These are phyloP conservation scores for Clytia hemisphaerica DNA, from an alignment of 30 jellyfish, hydroid and myxozoan genomes.

Conservation along the genomic window DNA sequence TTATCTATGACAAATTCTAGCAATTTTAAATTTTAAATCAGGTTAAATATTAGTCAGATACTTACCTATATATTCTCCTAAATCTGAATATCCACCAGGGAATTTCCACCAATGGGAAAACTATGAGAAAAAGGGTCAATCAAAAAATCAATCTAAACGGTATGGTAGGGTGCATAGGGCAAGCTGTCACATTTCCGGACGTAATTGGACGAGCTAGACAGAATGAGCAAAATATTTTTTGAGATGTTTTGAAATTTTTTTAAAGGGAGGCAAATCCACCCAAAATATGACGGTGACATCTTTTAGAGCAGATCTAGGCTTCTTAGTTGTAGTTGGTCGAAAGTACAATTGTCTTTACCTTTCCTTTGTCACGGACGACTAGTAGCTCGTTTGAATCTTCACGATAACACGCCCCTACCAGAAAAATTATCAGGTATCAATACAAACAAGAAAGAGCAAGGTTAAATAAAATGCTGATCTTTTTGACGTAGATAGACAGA, in stretches of 20 bases:
- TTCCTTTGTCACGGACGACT: constrained; percentile 80
- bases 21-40: too few species aligned
- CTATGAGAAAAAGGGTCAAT: constrained; percentile 13
- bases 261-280: too few species aligned
- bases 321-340: not conserved
- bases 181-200: too few species aligned
- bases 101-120: constrained; percentile 64
- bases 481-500: not conserved
- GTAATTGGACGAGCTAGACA: too few species aligned
- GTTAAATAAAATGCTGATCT: not conserved
- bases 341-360: constrained; percentile 9
- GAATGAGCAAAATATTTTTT: too few species aligned
- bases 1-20: too few species aligned
- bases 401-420: constrained; percentile 24
- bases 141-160: not conserved
- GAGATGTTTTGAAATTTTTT: too few species aligned
- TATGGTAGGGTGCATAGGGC: not conserved
- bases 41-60: too few species aligned
- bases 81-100: constrained; percentile 90
- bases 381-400: constrained; percentile 49
- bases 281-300: too few species aligned
- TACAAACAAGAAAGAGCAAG: not conserved
- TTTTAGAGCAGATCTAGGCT: too few species aligned
- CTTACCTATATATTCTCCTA: constrained; percentile 69
- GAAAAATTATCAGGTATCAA: not conserved